These are phyloP conservation scores for Pollenia griseotomentosa DNA, from an alignment of 2,888 invertebrate species.

Conservation along the genomic window DNA sequence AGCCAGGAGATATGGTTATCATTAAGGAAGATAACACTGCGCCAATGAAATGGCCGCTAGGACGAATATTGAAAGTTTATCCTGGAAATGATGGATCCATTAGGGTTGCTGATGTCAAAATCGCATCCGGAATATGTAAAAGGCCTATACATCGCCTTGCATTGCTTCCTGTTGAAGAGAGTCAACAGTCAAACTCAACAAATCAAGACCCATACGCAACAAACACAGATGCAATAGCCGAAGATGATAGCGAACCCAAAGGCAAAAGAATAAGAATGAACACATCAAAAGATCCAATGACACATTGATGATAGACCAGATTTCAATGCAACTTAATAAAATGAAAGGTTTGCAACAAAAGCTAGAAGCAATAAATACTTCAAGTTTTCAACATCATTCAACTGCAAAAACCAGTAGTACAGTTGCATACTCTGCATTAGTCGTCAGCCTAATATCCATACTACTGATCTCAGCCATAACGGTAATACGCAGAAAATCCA, in stretches of 20 bases:
- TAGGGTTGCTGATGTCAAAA: not conserved
- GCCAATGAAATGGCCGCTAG: too few species aligned
- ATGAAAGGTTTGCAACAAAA: not conserved
- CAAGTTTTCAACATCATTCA: not conserved
- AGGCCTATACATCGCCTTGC: constrained; percentile 3
- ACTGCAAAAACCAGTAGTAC: not conserved
- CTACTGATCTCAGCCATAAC: too few species aligned
- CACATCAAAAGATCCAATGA: not conserved
- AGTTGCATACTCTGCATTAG: too few species aligned
- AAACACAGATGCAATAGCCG: not conserved
- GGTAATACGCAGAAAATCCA: too few species aligned
- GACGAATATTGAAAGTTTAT: too few species aligned
- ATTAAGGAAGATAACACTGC: not conserved
- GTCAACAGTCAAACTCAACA: not conserved
- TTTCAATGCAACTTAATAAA: not conserved
- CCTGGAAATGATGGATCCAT: not conserved
- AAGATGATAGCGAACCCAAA: not conserved
- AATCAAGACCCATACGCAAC: not conserved
- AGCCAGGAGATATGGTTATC: not conserved
- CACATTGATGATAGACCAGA: not conserved
- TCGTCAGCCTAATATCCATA: too few species aligned
- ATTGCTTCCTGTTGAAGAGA: not conserved
- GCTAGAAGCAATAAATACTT: not conserved
- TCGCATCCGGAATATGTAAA: not conserved
- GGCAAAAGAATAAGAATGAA: not conserved